Base-by-base conservation (phyloP, 2,113 vertebrate species). In the Rhizomys pruinosus region DNA sequence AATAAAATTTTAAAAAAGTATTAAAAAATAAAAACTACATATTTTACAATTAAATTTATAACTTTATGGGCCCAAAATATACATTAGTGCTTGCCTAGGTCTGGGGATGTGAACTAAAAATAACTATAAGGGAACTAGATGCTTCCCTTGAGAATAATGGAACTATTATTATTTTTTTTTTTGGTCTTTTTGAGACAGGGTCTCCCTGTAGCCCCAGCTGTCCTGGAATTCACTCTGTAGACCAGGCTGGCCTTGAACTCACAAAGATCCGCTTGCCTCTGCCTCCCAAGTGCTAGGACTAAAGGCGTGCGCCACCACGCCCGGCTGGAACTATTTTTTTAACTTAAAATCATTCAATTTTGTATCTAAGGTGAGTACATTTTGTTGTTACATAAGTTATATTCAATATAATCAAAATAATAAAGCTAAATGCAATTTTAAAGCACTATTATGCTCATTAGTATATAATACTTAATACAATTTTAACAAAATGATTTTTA, bases 401-500 rank as follows among this genome's bases (percentile, higher is more conserved):
- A 79, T 42, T 63, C 29, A 77, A 55, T 55, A 84, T 52, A 32
- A 66, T 84, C 39, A 84, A 68, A 25, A 2, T 25, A 68, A 84
- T 52, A 78, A 85, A 73, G 78, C 63, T 74, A 69, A 74, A 79
- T 84, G n/a, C 47, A 52, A 92, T 86, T 94, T 79, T 25, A 85
- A 81, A 44, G 44, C 42, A 88, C 84, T 66, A 72, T 52, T 32
- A 78, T 66, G 29, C 29, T 77, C 52, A 69, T 82, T 91, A 44
- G 79, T 73, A 93, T 76, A 34, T 52, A 78, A 73, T 81, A 59
- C 72, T 82, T 78, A 78, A n/a, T 64, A n/a, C 55, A 82, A 87
- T 77, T 94, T 71, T 61, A 78, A 66, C 52, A 34, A 84, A 77
- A 76, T 82, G n/a, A 77, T 92, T 79, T 93, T 80, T 55, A 80